Evolutionary conservation across 2,113 vertebrate species (phyloP).

Genomic region (Perca schrenkii): DNA sequence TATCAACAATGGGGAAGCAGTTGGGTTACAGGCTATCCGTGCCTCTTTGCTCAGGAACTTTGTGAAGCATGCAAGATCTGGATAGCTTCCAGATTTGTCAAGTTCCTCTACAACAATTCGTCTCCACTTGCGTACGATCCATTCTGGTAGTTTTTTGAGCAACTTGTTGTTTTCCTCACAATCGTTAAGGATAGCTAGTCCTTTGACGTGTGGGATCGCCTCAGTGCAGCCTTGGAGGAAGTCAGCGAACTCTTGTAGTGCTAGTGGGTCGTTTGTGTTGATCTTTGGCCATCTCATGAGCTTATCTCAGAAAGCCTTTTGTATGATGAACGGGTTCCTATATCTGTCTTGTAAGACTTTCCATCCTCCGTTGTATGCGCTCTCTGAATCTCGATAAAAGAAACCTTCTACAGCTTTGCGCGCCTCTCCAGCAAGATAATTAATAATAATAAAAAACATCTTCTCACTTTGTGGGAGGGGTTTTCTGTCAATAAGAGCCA

Average conservation of each 20-base stretch:
- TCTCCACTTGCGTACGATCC: slow-evolving; percentile 41
- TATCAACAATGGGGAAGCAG: not conserved
- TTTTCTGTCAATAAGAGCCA: slow-evolving; percentile 23
- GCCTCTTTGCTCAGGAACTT: slow-evolving; percentile 30
- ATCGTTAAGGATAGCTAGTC: slow-evolving; percentile 33
- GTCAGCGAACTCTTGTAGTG: slow-evolving; percentile 19
- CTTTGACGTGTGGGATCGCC: slow-evolving; percentile 32
- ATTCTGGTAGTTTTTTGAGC: slow-evolving; percentile 47
- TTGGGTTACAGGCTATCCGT: slow-evolving; percentile 27
- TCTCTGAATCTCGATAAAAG: not conserved
- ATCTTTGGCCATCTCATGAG: slow-evolving; percentile 29
- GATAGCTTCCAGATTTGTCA: slow-evolving; percentile 31
- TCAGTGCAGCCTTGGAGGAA: slow-evolving; percentile 38
- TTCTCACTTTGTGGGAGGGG: slow-evolving; percentile 45
- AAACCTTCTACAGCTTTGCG: not conserved
- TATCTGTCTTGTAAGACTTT: not conserved
- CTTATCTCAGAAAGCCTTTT: not conserved
- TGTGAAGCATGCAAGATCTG: slow-evolving; percentile 24
- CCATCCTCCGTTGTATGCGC: not conserved
- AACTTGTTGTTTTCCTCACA: slow-evolving; percentile 50
- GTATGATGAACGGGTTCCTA: not conserved
- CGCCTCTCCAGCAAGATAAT: slow-evolving; percentile 12
- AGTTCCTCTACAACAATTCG: slow-evolving; percentile 28
- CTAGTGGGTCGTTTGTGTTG: slow-evolving; percentile 12
- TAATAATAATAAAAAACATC: too few relatives aligned